Base-by-base conservation (phyloP, 2,797 vertebrate genomes). In the Coregonus sp. region DNA sequence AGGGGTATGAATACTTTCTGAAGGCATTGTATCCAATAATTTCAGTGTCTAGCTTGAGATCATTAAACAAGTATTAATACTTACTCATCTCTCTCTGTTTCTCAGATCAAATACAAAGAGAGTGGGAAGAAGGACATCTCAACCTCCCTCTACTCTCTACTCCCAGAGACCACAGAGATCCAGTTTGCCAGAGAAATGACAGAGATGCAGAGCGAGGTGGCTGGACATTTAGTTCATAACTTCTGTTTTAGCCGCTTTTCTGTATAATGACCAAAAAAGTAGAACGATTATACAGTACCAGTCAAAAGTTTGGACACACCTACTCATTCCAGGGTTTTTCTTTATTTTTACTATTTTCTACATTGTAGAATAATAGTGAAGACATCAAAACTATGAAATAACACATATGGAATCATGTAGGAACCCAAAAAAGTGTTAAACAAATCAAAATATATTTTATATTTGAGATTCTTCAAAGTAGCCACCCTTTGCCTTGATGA, bases 121-220 rank as follows among this genome's bases (percentile, higher is more conserved):
- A 25, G 14, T 14, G 78, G 78, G 4, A 83, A 54, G 65, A 80
- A 72, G 70, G 75, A 50, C 35, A 15, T 70, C 18, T 75, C 78
- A n/a, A 51, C n/a, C 4, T 73, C 75, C 15, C 14, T 83, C 50
- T 83, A 83, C 75, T 77, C 83, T 80, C 66, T 89, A 33, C 87
- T 92, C 0, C 80, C 91, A 25, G 77, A 91, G 77, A 92, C 91
- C 0, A 0, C 80, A 0, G 86, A 90, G 65, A 91, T 79, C 16
- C 82, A 83, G 72, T 89, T 91, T 0, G 87, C 71, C 37, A 91
- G 86, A 77, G 92, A 96, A 88, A 86, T 95, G 67, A 91, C 90
- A 0, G 89, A 94, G 61, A 91, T 95, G 80, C 95, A 94, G 90
- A 96, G 96, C 78, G 89, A 95, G 94, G 95, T 96, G 86, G 63